phyloP scores from a whole-genome alignment of 2,113 vertebrate species.

The Urocynchramus pylzowi region DNA sequence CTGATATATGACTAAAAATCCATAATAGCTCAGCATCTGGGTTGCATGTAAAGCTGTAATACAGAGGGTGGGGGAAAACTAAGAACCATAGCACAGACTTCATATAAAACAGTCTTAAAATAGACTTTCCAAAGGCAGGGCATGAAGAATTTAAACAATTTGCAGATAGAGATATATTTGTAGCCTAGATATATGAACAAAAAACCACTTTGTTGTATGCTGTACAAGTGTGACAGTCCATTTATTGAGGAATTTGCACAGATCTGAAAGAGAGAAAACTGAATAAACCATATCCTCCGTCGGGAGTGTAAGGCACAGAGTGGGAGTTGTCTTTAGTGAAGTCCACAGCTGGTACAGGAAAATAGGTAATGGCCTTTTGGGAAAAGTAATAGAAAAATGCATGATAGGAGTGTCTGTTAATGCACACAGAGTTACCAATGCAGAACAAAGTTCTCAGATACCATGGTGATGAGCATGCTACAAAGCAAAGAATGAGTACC shows the following conservation, averaged over 20 bases:
- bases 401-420: neutral
- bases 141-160: neutral
- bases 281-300: neutral
- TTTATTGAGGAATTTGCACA: neutral
- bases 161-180: neutral
- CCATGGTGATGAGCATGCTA: neutral
- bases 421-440: neutral
- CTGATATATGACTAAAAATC: neutral
- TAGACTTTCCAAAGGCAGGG: neutral
- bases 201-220: neutral
- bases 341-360: neutral
- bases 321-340: neutral
- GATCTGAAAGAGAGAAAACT: neutral
- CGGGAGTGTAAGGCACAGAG: neutral
- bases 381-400: neutral
- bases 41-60: neutral
- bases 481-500: neutral
- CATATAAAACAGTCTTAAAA: neutral
- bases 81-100: neutral
- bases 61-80: neutral
- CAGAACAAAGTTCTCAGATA: neutral
- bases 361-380: neutral
- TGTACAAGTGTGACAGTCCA: neutral
- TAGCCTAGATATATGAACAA: neutral
- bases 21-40: neutral